Base-by-base conservation (phyloP, 2,797 vertebrate genomes). In the Parotocinclus haroldoi region DNA sequence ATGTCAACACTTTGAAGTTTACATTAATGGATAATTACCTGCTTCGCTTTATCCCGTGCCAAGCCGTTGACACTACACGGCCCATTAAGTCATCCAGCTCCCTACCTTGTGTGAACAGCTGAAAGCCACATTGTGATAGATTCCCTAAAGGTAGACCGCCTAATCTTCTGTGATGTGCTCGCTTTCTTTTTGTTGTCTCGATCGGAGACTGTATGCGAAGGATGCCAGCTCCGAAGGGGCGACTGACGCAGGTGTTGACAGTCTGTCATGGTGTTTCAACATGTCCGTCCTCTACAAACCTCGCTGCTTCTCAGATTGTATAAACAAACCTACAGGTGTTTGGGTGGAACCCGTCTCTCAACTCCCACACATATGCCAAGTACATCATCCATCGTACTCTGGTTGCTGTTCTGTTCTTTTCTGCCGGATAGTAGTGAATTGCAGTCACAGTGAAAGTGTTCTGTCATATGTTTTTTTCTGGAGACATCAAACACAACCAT, bases 291-390 rank as follows among this genome's bases (percentile, higher is more conserved):
- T 52, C 57, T 49, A 37, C 27, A 9, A 69, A 66, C 62, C 53
- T 59, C 4, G 9, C 50, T 63, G 66, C 46, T 57, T 60, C 63
- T 0, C 7, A 39, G 44, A 69, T 69, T 77, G 46, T 73, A 56
- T 58, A 77, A 79, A 77, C 66, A 74, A 37, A 77, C 68, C 71
- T 72, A 67, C 69, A 78, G 73, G 73, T 75, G 69, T 64, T 66
- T 66, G 59, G 54, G 54, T 52, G 58, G 59, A 75, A 54, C 66
- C 63, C 13, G 14, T 72, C 69, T 71, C 64, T 69, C 39, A 39
- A 61, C 66, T 62, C 63, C 46, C 46, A 64, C 53, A 61, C 46
- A 67, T 27, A 46, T 60, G 10, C 40, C 52, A 50, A 39, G 40
- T 14, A 73, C 51, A 67, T 77, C 68, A 74, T 72, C 53, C 42